These are phyloP conservation scores for Augochlorella aurata DNA, from an alignment of 2,888 invertebrate genomes.

Conservation along the genomic window DNA sequence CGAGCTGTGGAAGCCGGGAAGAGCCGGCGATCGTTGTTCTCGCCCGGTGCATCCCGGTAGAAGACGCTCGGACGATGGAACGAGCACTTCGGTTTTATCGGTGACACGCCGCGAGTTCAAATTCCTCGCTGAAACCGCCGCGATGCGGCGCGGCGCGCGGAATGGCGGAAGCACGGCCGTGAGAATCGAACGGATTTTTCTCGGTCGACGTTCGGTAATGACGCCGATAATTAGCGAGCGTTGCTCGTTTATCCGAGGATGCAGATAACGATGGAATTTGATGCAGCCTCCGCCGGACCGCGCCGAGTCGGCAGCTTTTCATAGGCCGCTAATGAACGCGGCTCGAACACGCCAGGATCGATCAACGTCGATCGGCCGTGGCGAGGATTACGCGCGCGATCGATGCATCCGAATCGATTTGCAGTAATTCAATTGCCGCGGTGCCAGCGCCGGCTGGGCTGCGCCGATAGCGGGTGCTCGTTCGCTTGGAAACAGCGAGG, in stretches of 20 bases:
- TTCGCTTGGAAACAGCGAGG: constrained; percentile 37
- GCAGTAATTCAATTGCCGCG: constrained; percentile 33
- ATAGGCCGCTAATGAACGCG: constrained; percentile 31
- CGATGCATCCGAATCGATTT: constrained; percentile 35
- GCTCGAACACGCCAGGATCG: constrained; percentile 27
- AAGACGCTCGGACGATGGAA: neutral
- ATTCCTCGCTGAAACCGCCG: neutral
- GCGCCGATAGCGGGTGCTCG: constrained; percentile 10
- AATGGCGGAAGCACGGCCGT: constrained; percentile 1
- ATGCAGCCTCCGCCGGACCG: neutral
- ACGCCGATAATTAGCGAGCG: constrained; percentile 9
- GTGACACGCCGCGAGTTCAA: neutral
- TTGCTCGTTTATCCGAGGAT: constrained; percentile 2
- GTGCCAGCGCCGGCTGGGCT: neutral
- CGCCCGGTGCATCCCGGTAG: neutral
- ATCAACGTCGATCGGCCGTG: constrained; percentile 31
- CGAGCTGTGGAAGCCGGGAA: constrained; percentile 26
- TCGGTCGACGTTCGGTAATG: constrained; percentile 1
- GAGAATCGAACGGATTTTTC: constrained; percentile 26
- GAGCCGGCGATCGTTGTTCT: neutral
- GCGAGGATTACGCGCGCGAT: constrained; percentile 27
- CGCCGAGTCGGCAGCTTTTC: neutral
- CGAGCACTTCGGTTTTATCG: neutral
- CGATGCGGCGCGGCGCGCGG: neutral
- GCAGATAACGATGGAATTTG: constrained; percentile 26